A percentile compares a stretch with the other conserved stretches of the same genome.
phyloP scores from a whole-genome alignment of 2,797 vertebrate genomes.

The Muraenolepis orangiensis region DNA sequence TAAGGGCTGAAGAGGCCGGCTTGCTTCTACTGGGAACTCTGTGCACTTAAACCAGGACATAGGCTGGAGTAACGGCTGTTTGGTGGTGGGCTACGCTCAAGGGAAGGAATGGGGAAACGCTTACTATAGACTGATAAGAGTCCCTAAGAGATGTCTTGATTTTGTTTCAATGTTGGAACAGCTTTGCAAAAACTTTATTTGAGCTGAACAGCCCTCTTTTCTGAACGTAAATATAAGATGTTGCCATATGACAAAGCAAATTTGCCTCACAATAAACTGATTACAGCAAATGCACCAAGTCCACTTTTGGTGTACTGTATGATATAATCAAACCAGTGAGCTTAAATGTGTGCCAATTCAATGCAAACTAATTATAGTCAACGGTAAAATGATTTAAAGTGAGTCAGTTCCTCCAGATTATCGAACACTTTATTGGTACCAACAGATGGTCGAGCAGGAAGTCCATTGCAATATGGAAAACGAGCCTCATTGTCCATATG shows the following conservation, averaged over 20 bases:
- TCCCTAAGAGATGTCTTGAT: background rate
- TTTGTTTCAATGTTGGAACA: background rate
- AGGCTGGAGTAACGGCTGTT: background rate
- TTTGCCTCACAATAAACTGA: background rate
- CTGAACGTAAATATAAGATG: background rate
- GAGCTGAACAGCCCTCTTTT: background rate
- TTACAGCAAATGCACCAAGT: background rate
- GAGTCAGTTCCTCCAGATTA: conserved; percentile 26
- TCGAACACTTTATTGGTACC: conserved; percentile 67
- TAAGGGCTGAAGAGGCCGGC: conserved; percentile 82
- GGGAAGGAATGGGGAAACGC: background rate
- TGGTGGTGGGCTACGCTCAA: background rate
- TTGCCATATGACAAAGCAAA: background rate
- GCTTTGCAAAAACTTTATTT: background rate
- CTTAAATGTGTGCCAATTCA: background rate
- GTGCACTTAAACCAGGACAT: conserved; percentile 8
- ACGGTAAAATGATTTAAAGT: background rate
- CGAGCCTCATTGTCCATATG: conserved; percentile 29
- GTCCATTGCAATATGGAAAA: conserved; percentile 39
- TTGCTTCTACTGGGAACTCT: background rate
- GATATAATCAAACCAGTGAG: background rate
- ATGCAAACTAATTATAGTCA: background rate
- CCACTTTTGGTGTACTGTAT: background rate
- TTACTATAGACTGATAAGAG: background rate
- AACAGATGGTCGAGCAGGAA: conserved; percentile 33